These are phyloP conservation scores for Quadriops clusia DNA, from an alignment of 2,888 invertebrate genomes.

Conservation along the genomic window DNA sequence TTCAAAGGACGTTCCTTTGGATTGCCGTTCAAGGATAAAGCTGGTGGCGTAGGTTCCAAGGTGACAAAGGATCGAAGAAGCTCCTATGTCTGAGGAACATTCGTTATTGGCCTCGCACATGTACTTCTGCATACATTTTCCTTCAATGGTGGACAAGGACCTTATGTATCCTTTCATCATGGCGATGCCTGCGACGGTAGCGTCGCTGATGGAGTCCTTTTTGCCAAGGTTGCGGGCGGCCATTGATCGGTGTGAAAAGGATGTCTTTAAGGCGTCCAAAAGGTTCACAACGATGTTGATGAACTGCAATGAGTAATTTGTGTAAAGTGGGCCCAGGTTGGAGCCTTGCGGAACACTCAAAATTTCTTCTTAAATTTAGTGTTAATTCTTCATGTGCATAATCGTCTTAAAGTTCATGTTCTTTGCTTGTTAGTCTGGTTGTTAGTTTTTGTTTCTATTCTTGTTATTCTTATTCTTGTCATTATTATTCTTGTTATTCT, in stretches of 20 bases:
- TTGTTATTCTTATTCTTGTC: no score
- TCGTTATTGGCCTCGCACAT: conserved; percentile 84
- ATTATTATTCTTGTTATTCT: no score
- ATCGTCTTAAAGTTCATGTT: no score
- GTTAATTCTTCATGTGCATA: no score
- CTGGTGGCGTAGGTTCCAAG: conserved; percentile 88
- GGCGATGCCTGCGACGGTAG: conserved; percentile 75
- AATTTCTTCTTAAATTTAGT: no score
- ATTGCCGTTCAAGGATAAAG: conserved; percentile 67
- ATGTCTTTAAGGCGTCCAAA: conserved; percentile 82
- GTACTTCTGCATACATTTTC: conserved; percentile 66
- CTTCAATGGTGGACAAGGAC: conserved; percentile 60
- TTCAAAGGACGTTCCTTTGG: conserved; percentile 60
- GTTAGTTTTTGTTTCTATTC: no score
- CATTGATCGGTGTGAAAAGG: conserved; percentile 82
- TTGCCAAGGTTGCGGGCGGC: conserved; percentile 74
- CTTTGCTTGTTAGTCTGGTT: no score
- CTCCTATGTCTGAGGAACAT: conserved; percentile 68
- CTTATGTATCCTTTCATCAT: conserved; percentile 83
- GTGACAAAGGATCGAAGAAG: conserved; percentile 81
- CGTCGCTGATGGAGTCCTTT: conserved; percentile 83
- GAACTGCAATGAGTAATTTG: conserved; percentile 52
- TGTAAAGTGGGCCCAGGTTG: no score
- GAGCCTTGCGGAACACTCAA: no score
- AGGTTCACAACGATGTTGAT: conserved; percentile 86